These are phyloP conservation scores for Pseudotriccus pelzelni DNA, from an alignment of 2,797 vertebrate genomes.

Conservation along the genomic window DNA sequence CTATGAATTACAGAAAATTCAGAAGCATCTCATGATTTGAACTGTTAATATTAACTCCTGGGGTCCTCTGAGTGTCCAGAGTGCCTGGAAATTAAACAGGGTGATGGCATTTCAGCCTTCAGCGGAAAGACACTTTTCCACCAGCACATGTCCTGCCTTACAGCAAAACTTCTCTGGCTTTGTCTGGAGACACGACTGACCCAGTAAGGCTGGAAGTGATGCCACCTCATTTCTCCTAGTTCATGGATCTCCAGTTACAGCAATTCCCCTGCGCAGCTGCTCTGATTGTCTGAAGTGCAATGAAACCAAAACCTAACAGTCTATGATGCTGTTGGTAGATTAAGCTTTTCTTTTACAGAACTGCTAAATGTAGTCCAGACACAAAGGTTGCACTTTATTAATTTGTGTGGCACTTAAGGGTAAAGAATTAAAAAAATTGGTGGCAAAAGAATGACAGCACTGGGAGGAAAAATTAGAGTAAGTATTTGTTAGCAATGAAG, in stretches of 20 bases:
- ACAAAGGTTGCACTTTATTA: not conserved
- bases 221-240: not conserved
- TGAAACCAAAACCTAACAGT: not conserved
- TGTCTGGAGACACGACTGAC: not conserved
- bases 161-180: not conserved
- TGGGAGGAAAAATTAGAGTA: not conserved
- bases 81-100: not conserved
- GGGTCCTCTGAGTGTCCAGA: not conserved
- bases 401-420: not conserved
- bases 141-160: not conserved
- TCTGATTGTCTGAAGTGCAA: not conserved
- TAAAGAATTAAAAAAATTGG: not conserved
- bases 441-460: not conserved
- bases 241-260: not conserved
- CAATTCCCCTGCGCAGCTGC: not conserved
- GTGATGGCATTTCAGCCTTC: not conserved
- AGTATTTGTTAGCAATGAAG: not conserved
- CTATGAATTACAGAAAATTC: not conserved
- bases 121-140: not conserved
- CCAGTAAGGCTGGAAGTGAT: not conserved
- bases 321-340: not conserved
- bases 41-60: not conserved
- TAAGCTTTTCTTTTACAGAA: not conserved
- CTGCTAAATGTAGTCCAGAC: not conserved
- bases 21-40: not conserved